A percentile compares a stretch with the other conserved stretches of the same genome.
These are phyloP conservation scores for Centropus unirufus DNA, from an alignment of 2,113 vertebrate species.

Conservation along the genomic window DNA sequence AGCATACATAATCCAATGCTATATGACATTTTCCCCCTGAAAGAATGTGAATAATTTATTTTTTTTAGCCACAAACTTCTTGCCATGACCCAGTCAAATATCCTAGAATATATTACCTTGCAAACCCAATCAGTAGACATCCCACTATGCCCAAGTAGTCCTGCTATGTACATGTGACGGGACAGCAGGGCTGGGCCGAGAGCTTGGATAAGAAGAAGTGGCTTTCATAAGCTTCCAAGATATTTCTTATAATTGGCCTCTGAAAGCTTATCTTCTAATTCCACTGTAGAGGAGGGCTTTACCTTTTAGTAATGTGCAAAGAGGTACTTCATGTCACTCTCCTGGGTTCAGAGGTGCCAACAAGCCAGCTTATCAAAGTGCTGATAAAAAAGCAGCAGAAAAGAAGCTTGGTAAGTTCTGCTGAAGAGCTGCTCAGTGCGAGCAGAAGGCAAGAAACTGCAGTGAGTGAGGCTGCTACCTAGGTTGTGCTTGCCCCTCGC, in stretches of 20 bases:
- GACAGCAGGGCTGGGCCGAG: not conserved
- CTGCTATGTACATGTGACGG: rapidly evolving
- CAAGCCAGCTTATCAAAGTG: not conserved
- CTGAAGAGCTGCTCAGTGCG: not conserved
- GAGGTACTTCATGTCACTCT: conserved; percentile 5
- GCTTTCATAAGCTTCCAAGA: conserved; percentile 37
- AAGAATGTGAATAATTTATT: conserved; percentile 42
- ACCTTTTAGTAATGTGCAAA: conserved; percentile 7
- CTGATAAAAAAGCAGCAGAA: conserved; percentile 23
- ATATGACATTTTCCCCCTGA: not conserved
- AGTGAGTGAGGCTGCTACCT: not conserved
- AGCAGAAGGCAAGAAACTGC: not conserved
- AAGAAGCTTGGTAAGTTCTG: not conserved
- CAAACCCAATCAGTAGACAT: not conserved
- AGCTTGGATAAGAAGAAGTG: conserved; percentile 56
- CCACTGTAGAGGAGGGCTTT: conserved; percentile 5
- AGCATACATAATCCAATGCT: conserved; percentile 67
- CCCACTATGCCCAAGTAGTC: not conserved
- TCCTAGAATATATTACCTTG: not conserved
- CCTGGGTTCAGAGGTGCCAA: conserved; percentile 36
- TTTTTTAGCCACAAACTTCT: conserved; percentile 46
- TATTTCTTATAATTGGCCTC: conserved; percentile 28
- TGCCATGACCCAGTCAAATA: conserved; percentile 11
- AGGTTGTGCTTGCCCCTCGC: rapidly evolving
- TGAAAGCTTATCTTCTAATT: conserved; percentile 16